Percentiles rank a stretch among this genome's conserved stretches.
These are phyloP conservation scores for Mya arenaria DNA, from an alignment of 1,140 invertebrate genomes.

Conservation along the genomic window DNA sequence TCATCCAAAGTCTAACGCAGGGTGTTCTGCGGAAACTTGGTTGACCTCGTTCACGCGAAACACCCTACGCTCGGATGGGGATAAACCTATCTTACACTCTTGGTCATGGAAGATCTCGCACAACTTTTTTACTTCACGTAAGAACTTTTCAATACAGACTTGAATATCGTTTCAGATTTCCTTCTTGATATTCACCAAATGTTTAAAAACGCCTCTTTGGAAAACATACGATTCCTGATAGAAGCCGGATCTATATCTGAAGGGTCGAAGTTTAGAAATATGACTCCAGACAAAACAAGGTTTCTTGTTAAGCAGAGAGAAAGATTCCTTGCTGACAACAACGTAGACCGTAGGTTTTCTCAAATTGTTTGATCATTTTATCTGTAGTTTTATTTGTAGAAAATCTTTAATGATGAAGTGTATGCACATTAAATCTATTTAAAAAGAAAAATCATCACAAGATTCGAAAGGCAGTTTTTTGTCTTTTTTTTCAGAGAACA, in stretches of 20 bases:
- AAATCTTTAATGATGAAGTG: too few relatives aligned
- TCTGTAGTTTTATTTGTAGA: too few relatives aligned
- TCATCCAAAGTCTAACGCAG: too few relatives aligned
- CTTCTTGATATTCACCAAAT: neutral
- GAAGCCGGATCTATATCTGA: neutral
- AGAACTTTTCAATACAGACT: neutral
- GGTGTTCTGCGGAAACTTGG: too few relatives aligned
- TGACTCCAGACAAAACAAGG: conserved; percentile 15
- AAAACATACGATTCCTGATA: conserved; percentile 2
- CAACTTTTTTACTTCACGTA: too few relatives aligned
- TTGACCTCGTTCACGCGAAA: too few relatives aligned
- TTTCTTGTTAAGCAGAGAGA: conserved; percentile 43
- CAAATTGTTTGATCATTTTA: neutral
- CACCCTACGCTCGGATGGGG: too few relatives aligned
- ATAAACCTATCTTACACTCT: too few relatives aligned
- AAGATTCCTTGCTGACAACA: conserved; percentile 5
- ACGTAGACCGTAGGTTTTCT: neutral
- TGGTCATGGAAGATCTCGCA: too few relatives aligned
- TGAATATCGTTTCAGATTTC: neutral
- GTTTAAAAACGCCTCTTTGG: neutral
- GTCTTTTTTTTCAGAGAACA: neutral
- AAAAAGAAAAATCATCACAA: too few relatives aligned
- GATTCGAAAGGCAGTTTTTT: too few relatives aligned
- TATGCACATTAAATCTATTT: too few relatives aligned
- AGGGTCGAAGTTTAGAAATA: neutral